Conservation (phyloP, 2,888 invertebrate genomes). For the Sycophila texana region DNA sequence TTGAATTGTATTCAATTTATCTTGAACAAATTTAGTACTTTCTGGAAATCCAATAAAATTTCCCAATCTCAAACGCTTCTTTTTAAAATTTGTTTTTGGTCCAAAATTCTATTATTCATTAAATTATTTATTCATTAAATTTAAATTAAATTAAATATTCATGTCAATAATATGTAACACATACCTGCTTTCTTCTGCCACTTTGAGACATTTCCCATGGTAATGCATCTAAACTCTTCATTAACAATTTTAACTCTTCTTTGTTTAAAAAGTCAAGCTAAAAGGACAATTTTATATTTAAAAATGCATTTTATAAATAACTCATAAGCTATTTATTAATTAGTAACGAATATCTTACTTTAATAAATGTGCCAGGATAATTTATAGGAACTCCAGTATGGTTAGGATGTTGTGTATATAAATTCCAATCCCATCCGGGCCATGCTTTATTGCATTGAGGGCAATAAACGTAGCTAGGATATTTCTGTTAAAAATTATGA, state of each 20-base stretch:
- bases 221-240: slow-evolving; percentile 84
- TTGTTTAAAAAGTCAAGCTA: slow-evolving; percentile 84
- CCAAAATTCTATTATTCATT: slow-evolving; percentile 86
- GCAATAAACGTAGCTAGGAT: slow-evolving; percentile 85
- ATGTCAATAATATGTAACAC: background rate
- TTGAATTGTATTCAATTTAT: slow-evolving; percentile 81
- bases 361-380: slow-evolving; percentile 83
- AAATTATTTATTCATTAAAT: background rate
- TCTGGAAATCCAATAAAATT: slow-evolving; percentile 92
- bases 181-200: slow-evolving; percentile 92
- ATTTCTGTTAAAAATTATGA: slow-evolving; percentile 74
- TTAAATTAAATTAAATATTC: background rate
- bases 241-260: slow-evolving; percentile 82
- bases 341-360: slow-evolving; percentile 66
- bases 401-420: slow-evolving; percentile 81
- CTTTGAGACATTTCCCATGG: slow-evolving; percentile 96
- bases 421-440: slow-evolving; percentile 83
- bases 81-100: slow-evolving; percentile 98
- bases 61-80: slow-evolving; percentile 86
- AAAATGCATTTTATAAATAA: slow-evolving; percentile 4
- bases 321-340: slow-evolving; percentile 19
- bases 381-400: slow-evolving; percentile 80
- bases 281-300: slow-evolving; percentile 66
- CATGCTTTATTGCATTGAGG: slow-evolving; percentile 85
- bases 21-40: slow-evolving; percentile 87